phyloP scores from a whole-genome alignment of 2,888 invertebrate genomes.

The Polyommatus icarus region DNA sequence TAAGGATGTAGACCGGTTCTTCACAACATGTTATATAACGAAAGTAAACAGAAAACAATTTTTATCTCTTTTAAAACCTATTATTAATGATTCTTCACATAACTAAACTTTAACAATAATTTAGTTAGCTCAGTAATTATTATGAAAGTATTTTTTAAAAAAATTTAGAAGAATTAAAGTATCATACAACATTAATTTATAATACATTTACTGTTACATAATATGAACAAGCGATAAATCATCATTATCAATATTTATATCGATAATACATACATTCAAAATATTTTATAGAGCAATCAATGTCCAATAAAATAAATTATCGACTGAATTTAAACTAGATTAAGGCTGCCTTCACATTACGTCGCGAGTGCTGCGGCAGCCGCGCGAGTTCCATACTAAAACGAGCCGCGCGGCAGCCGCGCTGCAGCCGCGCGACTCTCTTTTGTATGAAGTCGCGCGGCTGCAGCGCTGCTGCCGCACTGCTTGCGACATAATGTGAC shows the following conservation, averaged over 20 bases:
- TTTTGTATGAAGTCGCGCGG: no score
- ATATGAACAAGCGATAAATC: background rate
- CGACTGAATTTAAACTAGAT: background rate
- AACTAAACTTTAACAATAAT: background rate
- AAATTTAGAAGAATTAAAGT: background rate
- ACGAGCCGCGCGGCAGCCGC: no score
- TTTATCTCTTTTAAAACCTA: background rate
- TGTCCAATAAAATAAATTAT: background rate
- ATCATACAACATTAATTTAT: background rate
- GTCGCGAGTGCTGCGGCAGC: no score
- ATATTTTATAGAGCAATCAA: background rate
- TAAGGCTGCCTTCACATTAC: no score
- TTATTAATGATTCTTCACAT: background rate
- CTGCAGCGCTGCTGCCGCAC: no score
- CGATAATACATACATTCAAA: background rate
- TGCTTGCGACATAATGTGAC: no score
- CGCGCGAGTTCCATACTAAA: no score
- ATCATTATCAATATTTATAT: background rate
- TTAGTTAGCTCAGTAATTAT: background rate
- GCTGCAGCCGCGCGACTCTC: no score
- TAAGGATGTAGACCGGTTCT: constrained; percentile 1
- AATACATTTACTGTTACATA: background rate
- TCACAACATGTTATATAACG: background rate
- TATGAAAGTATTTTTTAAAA: background rate
- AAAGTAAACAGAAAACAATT: background rate